phyloP scores from a whole-genome alignment of 1,140 invertebrate genomes.

The Anoplophora glabripennis region DNA sequence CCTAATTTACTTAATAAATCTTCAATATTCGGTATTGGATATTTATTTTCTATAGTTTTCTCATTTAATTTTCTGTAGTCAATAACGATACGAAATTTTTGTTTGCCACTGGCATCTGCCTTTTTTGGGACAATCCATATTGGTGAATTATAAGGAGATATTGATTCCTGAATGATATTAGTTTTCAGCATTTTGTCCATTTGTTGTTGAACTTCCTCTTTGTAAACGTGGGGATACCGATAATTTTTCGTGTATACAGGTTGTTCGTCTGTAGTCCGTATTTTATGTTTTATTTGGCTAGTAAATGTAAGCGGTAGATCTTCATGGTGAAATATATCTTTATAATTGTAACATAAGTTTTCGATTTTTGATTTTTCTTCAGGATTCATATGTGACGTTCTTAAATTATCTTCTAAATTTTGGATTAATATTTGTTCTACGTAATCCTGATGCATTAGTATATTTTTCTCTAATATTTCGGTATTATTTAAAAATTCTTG shows the following conservation, averaged over 20 bases:
- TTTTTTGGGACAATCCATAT: too few relatives aligned
- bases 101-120: too few relatives aligned
- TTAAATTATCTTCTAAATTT: background rate
- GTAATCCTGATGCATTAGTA: too few relatives aligned
- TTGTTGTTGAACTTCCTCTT: background rate
- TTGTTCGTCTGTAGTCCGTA: conserved; percentile 33
- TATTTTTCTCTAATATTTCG: too few relatives aligned
- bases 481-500: background rate
- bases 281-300: conserved; percentile 34
- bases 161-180: too few relatives aligned
- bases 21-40: too few relatives aligned
- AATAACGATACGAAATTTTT: too few relatives aligned
- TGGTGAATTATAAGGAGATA: too few relatives aligned
- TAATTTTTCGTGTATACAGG: conserved; percentile 43
- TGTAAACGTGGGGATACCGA: conserved; percentile 29
- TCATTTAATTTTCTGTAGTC: too few relatives aligned
- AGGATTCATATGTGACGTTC: conserved; percentile 9
- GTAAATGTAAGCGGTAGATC: conserved; percentile 23
- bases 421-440: background rate
- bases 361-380: conserved; percentile 15
- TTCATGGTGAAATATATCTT: conserved; percentile 15
- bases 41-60: too few relatives aligned
- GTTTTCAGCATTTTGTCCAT: too few relatives aligned
- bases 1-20: too few relatives aligned
- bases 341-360: conserved; percentile 11